These are phyloP conservation scores for Sesamia inferens DNA, from an alignment of 2,888 invertebrate genomes.

Conservation along the genomic window DNA sequence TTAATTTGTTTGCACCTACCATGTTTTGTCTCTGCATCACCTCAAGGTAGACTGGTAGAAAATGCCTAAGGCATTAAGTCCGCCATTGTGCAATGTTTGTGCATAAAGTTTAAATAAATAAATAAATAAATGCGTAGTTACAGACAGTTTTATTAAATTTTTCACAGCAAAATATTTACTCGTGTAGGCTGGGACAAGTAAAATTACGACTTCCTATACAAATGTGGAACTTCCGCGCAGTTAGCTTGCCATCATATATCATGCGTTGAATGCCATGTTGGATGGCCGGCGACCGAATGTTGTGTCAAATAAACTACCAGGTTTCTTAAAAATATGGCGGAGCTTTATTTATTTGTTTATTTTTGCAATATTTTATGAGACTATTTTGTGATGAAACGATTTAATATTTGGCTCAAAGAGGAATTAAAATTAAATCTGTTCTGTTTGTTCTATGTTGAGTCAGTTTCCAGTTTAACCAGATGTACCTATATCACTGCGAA, in stretches of 20 bases:
- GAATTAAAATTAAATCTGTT: neutral
- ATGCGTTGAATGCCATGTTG: slow-evolving; percentile 62
- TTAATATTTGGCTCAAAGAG: neutral
- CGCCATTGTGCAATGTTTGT: too few species aligned
- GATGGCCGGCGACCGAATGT: slow-evolving; percentile 53
- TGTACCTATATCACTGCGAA: too few species aligned
- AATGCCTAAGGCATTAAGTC: too few species aligned
- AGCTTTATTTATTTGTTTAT: slow-evolving; percentile 48
- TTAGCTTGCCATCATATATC: slow-evolving; percentile 67
- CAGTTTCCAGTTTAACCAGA: neutral
- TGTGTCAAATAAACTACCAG: slow-evolving; percentile 53
- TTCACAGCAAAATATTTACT: slow-evolving; percentile 56
- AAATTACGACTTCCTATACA: slow-evolving; percentile 72
- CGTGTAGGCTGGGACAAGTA: slow-evolving; percentile 51
- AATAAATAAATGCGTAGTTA: too few species aligned
- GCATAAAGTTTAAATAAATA: too few species aligned
- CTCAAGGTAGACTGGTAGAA: too few species aligned
- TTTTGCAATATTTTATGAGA: slow-evolving; percentile 3
- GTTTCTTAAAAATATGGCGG: slow-evolving; percentile 49
- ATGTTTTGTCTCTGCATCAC: too few species aligned
- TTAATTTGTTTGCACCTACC: too few species aligned
- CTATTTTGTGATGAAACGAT: neutral
- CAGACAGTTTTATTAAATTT: slow-evolving; percentile 46
- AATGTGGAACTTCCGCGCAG: slow-evolving; percentile 69
- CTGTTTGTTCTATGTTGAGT: neutral